Conservation (phyloP, 2,888 invertebrate species). For the Agrypnus murinus region DNA sequence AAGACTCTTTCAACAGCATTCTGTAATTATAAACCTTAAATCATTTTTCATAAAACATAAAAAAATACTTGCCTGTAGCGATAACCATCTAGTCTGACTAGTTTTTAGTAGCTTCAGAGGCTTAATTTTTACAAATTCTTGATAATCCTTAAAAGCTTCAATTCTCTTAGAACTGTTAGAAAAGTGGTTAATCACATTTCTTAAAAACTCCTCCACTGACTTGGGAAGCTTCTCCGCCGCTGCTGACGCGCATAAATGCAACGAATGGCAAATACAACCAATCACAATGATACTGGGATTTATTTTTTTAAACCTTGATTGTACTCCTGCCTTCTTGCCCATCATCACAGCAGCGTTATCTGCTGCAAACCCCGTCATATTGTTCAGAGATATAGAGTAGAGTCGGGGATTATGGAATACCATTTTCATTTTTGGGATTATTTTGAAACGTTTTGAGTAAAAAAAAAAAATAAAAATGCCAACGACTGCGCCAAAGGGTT, state of each 20-base stretch:
- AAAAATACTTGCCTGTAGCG: no score
- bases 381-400: no score
- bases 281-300: conserved; percentile 45
- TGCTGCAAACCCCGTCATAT: background rate
- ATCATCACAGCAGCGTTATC: conserved; percentile 44
- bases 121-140: background rate
- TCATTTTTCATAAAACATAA: no score
- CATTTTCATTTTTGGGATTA: no score
- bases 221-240: conserved; percentile 19
- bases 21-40: no score
- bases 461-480: background rate
- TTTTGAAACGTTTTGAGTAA: no score
- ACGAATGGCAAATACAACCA: conserved; percentile 44
- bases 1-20: no score
- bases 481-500: no score
- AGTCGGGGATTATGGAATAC: no score
- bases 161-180: conserved; percentile 24
- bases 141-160: no score
- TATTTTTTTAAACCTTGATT: conserved; percentile 33
- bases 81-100: conserved; percentile 22
- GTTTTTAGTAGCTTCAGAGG: conserved; percentile 25
- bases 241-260: conserved; percentile 22
- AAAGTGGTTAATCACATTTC: conserved; percentile 15
- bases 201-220: conserved; percentile 18
- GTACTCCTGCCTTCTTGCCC: conserved; percentile 44